Evolutionary conservation across 2,888 invertebrate species (phyloP).

Genomic region (Diabrotica balteata): DNA sequence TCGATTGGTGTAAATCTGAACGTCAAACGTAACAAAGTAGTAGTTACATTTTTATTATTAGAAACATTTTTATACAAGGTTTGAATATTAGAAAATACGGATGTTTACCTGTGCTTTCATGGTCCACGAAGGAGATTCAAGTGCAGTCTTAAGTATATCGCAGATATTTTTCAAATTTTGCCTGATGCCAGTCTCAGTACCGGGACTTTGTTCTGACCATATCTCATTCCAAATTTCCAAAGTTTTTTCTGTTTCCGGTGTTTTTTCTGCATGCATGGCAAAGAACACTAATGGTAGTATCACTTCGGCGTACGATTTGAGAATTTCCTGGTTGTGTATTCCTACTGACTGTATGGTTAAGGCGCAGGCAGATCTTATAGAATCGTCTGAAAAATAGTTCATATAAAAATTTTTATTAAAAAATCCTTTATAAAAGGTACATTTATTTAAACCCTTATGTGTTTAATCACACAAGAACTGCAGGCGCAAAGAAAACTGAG

Average conservation of each 20-base stretch:
- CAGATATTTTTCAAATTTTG: slow-evolving; percentile 78
- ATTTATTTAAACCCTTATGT: too few relatives aligned
- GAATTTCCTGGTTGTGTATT: slow-evolving; percentile 81
- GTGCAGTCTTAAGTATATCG: slow-evolving; percentile 71
- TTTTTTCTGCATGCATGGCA: slow-evolving; percentile 86
- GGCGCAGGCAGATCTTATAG: slow-evolving; percentile 76
- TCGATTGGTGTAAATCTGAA: too few relatives aligned
- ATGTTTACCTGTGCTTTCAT: slow-evolving; percentile 77
- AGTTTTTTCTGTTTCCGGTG: slow-evolving; percentile 69
- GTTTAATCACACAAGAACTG: too few relatives aligned
- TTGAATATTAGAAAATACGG: too few relatives aligned
- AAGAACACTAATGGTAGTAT: slow-evolving; percentile 86
- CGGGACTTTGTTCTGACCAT: slow-evolving; percentile 89
- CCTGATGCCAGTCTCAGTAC: slow-evolving; percentile 81
- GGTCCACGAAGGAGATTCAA: slow-evolving; percentile 86
- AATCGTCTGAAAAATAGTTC: slow-evolving; percentile 68
- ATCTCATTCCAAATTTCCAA: slow-evolving; percentile 85
- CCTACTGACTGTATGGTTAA: slow-evolving; percentile 81
- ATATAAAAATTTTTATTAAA: not conserved
- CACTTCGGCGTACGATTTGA: slow-evolving; percentile 77
- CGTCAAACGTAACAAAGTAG: too few relatives aligned
- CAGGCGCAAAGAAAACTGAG: too few relatives aligned
- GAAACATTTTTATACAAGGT: too few relatives aligned
- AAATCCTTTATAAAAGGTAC: too few relatives aligned
- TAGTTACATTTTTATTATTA: too few relatives aligned